Percentiles rank a stretch among this genome's conserved stretches.
Evolutionary conservation across 2,888 invertebrate species (phyloP).

Genomic region (Trissolcus japonicus): DNA sequence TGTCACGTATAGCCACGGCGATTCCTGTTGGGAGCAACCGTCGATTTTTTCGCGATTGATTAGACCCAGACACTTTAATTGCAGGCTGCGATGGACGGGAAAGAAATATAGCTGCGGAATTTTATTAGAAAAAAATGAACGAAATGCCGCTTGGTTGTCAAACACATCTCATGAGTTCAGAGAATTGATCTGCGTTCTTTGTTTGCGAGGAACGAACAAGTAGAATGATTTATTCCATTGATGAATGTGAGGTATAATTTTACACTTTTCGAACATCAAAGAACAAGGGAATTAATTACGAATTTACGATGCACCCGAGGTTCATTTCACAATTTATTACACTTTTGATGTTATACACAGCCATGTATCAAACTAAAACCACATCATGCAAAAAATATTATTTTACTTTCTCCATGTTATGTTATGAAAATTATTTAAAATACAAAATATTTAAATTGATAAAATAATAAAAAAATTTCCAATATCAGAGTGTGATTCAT

Average conservation of each 20-base stretch:
- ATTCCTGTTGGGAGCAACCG: constrained; percentile 15
- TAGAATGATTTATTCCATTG: not conserved
- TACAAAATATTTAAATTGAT: not conserved
- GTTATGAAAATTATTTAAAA: not conserved
- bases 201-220: not conserved
- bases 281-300: too few species aligned
- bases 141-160: constrained; percentile 22
- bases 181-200: not conserved
- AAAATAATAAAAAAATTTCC: not conserved
- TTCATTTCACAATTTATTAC: too few species aligned
- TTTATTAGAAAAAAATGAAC: constrained; percentile 24
- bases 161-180: constrained; percentile 5
- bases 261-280: not conserved
- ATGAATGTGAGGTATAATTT: constrained; percentile 1
- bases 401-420: too few species aligned
- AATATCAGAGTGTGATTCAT: too few species aligned
- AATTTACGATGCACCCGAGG: too few species aligned
- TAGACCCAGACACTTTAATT: constrained; percentile 44
- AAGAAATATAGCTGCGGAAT: constrained; percentile 23
- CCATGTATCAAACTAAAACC: too few species aligned
- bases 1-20: constrained; percentile 39
- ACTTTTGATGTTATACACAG: too few species aligned
- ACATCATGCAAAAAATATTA: too few species aligned
- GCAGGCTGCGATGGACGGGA: constrained; percentile 8
- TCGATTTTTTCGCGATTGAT: constrained; percentile 41